Percentiles rank a stretch among this genome's conserved stretches.
These are phyloP conservation scores for Mamestra brassicae DNA, from an alignment of 2,888 invertebrate species.

Conservation along the genomic window DNA sequence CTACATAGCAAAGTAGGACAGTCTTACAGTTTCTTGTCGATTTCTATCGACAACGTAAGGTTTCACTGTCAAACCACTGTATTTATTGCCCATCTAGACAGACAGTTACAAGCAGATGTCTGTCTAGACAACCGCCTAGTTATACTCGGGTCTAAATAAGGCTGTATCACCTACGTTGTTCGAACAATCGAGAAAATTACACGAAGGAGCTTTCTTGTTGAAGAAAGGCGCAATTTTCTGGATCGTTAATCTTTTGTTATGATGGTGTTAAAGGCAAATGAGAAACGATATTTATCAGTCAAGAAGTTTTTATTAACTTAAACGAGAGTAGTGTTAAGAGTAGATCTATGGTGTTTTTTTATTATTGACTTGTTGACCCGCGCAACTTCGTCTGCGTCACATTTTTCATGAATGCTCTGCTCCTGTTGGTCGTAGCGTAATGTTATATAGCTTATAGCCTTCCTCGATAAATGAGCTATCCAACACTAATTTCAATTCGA, in stretches of 20 bases:
- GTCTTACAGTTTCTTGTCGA: conserved; percentile 34
- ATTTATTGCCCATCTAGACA: conserved; percentile 52
- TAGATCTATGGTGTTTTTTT: no score
- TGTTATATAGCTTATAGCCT: no score
- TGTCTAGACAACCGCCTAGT: conserved; percentile 12
- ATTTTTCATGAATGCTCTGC: no score
- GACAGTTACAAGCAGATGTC: conserved; percentile 37
- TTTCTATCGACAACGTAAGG: conserved; percentile 43
- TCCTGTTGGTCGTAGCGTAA: no score
- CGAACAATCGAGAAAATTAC: conserved; percentile 31
- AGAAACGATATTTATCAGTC: not conserved
- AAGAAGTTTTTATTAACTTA: not conserved
- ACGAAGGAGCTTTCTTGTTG: conserved; percentile 19
- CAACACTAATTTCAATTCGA: no score
- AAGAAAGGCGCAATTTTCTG: conserved; percentile 31
- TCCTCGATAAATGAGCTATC: no score
- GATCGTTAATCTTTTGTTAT: conserved; percentile 26
- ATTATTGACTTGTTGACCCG: no score
- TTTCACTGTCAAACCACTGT: conserved; percentile 58
- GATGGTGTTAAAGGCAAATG: not conserved
- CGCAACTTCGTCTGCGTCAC: no score
- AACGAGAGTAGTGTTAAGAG: not conserved
- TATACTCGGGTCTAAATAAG: conserved; percentile 31
- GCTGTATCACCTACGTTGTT: conserved; percentile 12
- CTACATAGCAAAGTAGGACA: conserved; percentile 37